phyloP scores from a whole-genome alignment of 1,140 invertebrate species.

The Drosophila insularis region DNA sequence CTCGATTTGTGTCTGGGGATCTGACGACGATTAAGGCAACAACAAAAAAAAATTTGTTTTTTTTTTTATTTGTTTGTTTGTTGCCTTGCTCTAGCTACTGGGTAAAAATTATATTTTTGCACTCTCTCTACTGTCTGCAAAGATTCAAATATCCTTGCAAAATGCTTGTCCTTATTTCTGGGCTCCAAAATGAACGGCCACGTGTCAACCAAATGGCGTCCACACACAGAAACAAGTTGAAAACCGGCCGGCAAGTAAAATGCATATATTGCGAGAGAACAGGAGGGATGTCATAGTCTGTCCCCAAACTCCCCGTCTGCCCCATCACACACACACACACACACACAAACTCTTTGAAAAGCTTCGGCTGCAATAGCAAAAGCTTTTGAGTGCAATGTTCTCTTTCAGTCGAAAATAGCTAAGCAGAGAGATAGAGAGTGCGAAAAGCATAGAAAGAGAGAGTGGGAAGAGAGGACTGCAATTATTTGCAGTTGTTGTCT shows the following conservation, averaged over 20 bases:
- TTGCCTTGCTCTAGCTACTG: constrained; percentile 43
- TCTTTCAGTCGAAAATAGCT: constrained; percentile 21
- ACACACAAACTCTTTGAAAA: constrained; percentile 29
- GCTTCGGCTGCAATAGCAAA: constrained; percentile 56
- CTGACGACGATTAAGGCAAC: neutral
- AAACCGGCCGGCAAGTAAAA: constrained; percentile 67
- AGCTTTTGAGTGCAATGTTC: constrained; percentile 66
- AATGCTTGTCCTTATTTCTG: constrained; percentile 46
- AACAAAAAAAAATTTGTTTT: neutral
- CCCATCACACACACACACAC: neutral
- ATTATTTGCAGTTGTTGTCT: constrained; percentile 75
- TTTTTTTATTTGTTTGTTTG: constrained; percentile 57
- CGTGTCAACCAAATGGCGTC: constrained; percentile 76
- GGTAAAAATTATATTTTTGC: constrained; percentile 10
- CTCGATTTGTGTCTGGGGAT: constrained; percentile 38
- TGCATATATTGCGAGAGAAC: constrained; percentile 36
- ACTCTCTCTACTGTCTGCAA: constrained; percentile 18
- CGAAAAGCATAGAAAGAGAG: neutral
- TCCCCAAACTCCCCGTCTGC: neutral
- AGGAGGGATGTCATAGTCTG: constrained; percentile 1
- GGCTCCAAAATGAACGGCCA: constrained; percentile 62
- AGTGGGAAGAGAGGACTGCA: constrained; percentile 41
- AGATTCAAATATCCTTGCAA: neutral
- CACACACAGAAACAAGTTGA: constrained; percentile 50
- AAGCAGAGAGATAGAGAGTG: constrained; percentile 3